Base-by-base conservation (phyloP, 1,140 invertebrate genomes). In the Neodiprion fabricii region DNA sequence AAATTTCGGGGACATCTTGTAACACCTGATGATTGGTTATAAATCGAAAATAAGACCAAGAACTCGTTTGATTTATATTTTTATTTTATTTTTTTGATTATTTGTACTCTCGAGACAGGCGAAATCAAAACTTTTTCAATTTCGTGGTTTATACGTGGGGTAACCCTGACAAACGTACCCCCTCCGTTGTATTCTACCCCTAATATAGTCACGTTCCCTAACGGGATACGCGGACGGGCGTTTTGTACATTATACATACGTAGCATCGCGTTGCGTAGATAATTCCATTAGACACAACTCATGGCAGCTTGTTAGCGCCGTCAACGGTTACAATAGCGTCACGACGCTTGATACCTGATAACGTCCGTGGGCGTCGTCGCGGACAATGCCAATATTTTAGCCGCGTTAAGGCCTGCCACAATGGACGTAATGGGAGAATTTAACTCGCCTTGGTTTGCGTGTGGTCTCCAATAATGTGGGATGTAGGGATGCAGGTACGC, bases 401-500 rank as follows among this genome's bases (percentile, higher is more conserved):
- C 70, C 48, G 5, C 21, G 23, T 17, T 40, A 71, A 71, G 47
- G 48, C 70, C 14, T n/a, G 48, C 12, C 72, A 79, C 81, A 83
- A 83, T 84, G 80, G 76, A 75, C 75, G 80, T 84, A 85, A 85
- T 83, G 84, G 73, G 81, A 84, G 79, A 85, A 85, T 84, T 83
- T 83, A 53, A 14, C n/a, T 12, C 53, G 8, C 53, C n/a, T 12
- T 61, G 11, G 5, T 12, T 61, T 9, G 53, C 53, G 53, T 61
- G 53, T 61, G 53, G 53, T 61, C 53, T 17, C 53, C 53, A 40
- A 40, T 40, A 40, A 40, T 40, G 28, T 40, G 28, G 28, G 28
- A 40, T 40, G 28, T 40, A 40, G 1, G 28, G 28, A 40, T 40
- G 5, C 28, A 40, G 1, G 28, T 40, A 40, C 4, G 28, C 5